Percentiles rank a stretch among this genome's conserved stretches.
Evolutionary conservation across 2,888 invertebrate species (phyloP).

Genomic region (Platerodrilus igneus): DNA sequence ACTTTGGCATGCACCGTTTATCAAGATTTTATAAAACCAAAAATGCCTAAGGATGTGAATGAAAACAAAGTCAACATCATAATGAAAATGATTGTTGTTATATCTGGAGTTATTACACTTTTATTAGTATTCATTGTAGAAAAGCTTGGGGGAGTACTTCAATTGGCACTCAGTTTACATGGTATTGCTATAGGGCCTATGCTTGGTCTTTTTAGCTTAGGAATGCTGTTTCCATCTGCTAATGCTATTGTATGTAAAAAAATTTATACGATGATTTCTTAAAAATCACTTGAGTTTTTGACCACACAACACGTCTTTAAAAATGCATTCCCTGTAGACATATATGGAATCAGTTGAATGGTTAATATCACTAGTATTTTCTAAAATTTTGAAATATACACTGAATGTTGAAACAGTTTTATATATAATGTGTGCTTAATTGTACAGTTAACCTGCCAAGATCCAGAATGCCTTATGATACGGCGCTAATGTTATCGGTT

Average conservation of each 20-base stretch:
- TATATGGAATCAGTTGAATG: too few relatives aligned
- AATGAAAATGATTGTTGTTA: conserved; percentile 52
- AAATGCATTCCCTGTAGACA: too few relatives aligned
- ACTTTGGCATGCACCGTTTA: conserved; percentile 58
- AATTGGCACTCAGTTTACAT: conserved; percentile 59
- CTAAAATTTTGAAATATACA: too few relatives aligned
- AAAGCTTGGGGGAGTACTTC: conserved; percentile 62
- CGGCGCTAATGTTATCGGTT: too few relatives aligned
- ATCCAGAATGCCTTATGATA: too few relatives aligned
- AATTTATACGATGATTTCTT: background rate
- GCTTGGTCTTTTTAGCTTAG: conserved; percentile 62
- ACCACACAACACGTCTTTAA: background rate
- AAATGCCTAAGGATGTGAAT: conserved; percentile 49
- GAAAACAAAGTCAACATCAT: conserved; percentile 54
- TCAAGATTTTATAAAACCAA: conserved; percentile 57
- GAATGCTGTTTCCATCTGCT: conserved; percentile 62
- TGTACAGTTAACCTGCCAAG: too few relatives aligned
- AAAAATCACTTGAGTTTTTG: background rate
- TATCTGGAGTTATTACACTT: conserved; percentile 65
- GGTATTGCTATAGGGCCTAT: conserved; percentile 62
- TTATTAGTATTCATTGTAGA: conserved; percentile 60
- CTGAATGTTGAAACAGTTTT: too few relatives aligned
- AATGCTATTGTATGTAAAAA: conserved; percentile 54
- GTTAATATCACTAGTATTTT: too few relatives aligned
- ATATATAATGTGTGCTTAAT: too few relatives aligned